These are phyloP conservation scores for Bagarius yarrelli DNA, from an alignment of 2,113 vertebrate genomes.

Conservation along the genomic window DNA sequence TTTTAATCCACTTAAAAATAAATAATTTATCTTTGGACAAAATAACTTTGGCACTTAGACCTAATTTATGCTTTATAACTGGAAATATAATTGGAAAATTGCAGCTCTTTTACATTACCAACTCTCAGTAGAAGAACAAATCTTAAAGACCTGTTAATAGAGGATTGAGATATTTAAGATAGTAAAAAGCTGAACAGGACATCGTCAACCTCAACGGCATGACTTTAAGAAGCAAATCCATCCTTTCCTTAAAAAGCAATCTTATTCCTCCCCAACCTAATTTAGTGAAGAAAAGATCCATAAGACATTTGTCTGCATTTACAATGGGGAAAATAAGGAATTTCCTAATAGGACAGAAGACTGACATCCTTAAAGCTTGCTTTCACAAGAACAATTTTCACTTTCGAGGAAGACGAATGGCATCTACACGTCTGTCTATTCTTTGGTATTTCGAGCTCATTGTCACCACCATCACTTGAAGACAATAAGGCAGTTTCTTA, in stretches of 20 bases:
- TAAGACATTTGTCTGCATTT: slow-evolving; percentile 44
- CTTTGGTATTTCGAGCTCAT: too few species aligned
- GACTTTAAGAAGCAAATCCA: slow-evolving; percentile 45
- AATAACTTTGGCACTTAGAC: background rate
- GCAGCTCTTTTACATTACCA: background rate
- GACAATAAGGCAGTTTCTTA: too few species aligned
- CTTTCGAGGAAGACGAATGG: too few species aligned
- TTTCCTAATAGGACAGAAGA: slow-evolving; percentile 56
- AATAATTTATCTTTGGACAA: background rate
- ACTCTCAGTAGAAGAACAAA: background rate
- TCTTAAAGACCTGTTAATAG: too few species aligned
- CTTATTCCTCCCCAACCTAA: background rate
- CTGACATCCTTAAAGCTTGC: slow-evolving; percentile 56
- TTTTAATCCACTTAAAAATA: slow-evolving; percentile 8
- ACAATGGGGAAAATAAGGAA: slow-evolving; percentile 48
- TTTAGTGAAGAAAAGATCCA: slow-evolving; percentile 31
- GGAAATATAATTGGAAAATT: background rate
- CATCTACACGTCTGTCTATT: too few species aligned
- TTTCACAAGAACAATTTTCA: slow-evolving; percentile 57
- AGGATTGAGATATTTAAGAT: too few species aligned
- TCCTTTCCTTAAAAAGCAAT: slow-evolving; percentile 11
- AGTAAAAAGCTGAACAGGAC: slow-evolving; percentile 39
- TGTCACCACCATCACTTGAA: too few species aligned
- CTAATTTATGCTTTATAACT: background rate
- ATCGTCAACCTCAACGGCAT: slow-evolving; percentile 50